Evolutionary conservation across 2,888 invertebrate species (phyloP).

Genomic region (Eustalomyia histrio): DNA sequence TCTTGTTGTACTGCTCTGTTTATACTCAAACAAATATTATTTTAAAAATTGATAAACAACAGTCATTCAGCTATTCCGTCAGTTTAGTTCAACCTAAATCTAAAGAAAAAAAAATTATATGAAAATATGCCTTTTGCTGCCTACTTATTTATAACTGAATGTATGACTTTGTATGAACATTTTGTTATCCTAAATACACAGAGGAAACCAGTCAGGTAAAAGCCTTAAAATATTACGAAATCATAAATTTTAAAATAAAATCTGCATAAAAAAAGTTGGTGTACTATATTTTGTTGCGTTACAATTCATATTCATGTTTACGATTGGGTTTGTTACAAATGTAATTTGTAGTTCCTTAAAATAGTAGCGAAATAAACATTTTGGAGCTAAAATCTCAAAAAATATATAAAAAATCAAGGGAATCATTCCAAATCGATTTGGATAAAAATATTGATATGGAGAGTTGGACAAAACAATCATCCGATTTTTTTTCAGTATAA

Average conservation of each 20-base stretch:
- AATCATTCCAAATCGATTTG: too few species aligned
- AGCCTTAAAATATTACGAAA: slow-evolving; percentile 39
- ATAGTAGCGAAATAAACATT: too few species aligned
- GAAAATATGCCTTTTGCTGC: background rate
- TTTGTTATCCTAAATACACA: slow-evolving; percentile 37
- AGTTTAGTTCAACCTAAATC: slow-evolving; percentile 3
- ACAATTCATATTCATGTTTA: background rate
- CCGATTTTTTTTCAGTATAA: too few species aligned
- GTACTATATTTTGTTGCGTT: slow-evolving; percentile 3
- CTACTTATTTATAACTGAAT: background rate
- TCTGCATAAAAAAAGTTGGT: slow-evolving; percentile 23
- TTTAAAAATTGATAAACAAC: slow-evolving; percentile 55
- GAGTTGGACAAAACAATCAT: too few species aligned
- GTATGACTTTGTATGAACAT: background rate
- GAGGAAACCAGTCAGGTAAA: slow-evolving; percentile 34
- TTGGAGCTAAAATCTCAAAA: too few species aligned
- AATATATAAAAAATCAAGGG: too few species aligned
- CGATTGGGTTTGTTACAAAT: background rate
- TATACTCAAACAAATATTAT: slow-evolving; percentile 38
- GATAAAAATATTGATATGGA: too few species aligned
- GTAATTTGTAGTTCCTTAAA: too few species aligned
- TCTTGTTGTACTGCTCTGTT: slow-evolving; percentile 15
- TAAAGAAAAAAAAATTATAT: background rate
- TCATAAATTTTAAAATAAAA: slow-evolving; percentile 50
- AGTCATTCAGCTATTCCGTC: slow-evolving; percentile 28